Evolutionary conservation across 2,113 vertebrate genomes (phyloP).

Genomic region (Phaethon lepturus): DNA sequence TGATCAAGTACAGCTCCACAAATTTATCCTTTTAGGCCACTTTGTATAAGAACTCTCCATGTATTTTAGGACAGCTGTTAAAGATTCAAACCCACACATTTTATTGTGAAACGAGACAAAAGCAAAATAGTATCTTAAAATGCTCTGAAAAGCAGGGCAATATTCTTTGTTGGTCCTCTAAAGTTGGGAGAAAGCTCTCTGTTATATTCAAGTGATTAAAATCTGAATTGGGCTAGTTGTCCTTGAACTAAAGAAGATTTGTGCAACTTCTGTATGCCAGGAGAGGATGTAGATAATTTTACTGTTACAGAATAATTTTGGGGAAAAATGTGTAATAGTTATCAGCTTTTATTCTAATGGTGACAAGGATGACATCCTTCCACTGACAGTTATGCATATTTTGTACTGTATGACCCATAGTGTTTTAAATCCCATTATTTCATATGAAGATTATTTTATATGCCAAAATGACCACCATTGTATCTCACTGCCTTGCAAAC

Average conservation of each 20-base stretch:
- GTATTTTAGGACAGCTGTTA: not conserved
- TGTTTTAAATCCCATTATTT: not conserved
- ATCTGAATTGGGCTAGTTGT: not conserved
- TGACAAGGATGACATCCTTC: not conserved
- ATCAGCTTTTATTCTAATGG: not conserved
- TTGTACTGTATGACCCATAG: not conserved
- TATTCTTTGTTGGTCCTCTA: not conserved
- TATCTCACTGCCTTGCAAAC: not conserved
- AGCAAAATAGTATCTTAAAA: not conserved
- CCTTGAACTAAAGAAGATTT: not conserved
- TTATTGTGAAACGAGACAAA: not conserved
- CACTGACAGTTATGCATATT: not conserved
- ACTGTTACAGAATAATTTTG: not conserved
- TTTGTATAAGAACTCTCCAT: not conserved
- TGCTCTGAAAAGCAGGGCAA: not conserved
- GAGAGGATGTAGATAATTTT: not conserved
- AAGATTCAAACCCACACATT: not conserved
- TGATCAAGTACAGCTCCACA: not conserved
- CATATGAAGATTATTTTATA: not conserved
- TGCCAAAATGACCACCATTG: not conserved
- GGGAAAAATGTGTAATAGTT: not conserved
- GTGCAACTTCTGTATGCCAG: not conserved
- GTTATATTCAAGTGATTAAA: not conserved
- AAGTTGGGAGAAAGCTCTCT: not conserved
- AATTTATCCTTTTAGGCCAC: not conserved